These are phyloP conservation scores for Falco biarmicus DNA, from an alignment of 2,797 vertebrate genomes.

Conservation along the genomic window DNA sequence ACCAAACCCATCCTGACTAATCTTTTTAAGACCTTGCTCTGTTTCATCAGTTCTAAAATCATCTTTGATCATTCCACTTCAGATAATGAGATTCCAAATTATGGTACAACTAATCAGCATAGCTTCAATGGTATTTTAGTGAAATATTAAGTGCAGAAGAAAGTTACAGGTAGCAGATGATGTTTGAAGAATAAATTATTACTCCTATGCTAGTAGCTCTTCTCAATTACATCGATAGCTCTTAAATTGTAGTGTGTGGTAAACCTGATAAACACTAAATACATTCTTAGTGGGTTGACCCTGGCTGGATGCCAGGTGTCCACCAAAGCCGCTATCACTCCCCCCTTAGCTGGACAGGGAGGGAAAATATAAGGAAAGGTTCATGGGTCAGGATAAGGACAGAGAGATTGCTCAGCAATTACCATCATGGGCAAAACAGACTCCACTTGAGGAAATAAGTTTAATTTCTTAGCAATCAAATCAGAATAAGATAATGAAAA, in stretches of 20 bases:
- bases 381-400: no score
- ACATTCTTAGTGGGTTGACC: background rate
- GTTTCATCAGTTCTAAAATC: background rate
- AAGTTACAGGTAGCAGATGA: background rate
- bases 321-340: background rate
- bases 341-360: background rate
- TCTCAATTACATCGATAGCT: background rate
- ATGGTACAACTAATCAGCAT: background rate
- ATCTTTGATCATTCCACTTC: background rate
- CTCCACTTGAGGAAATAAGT: no score
- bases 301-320: background rate
- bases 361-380: no score
- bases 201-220: no score
- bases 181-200: background rate
- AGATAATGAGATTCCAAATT: background rate
- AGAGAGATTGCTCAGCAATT: no score
- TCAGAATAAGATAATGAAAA: no score
- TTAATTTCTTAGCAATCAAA: no score
- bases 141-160: background rate
- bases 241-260: background rate
- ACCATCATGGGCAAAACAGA: no score
- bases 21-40: no score
- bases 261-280: background rate
- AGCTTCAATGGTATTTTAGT: background rate
- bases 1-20: no score